Evolutionary conservation across 30 jellyfish, hydroid and myxozoan genomes (phyloP).

Genomic region (Turritopsis rubra): DNA sequence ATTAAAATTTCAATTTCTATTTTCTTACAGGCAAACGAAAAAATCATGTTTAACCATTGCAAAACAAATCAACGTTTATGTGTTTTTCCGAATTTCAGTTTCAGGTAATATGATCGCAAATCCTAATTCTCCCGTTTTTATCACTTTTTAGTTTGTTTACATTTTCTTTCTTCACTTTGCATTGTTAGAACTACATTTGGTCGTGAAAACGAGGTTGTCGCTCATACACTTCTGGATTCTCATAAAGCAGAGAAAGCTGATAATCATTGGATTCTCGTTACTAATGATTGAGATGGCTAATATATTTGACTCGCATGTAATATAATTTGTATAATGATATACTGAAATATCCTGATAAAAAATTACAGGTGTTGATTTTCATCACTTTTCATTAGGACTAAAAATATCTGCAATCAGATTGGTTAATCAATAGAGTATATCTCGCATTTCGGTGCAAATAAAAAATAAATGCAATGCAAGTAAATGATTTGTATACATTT

Average conservation of each 20-base stretch:
- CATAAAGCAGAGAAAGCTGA: slow-evolving; percentile 81
- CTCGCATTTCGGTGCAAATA: too few relatives aligned
- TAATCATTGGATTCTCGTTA: slow-evolving; percentile 81
- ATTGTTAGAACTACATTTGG: slow-evolving; percentile 82
- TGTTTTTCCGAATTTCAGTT: slow-evolving; percentile 48
- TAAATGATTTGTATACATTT: too few relatives aligned
- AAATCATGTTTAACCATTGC: slow-evolving; percentile 72
- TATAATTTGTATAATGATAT: too few relatives aligned
- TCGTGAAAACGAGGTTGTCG: slow-evolving; percentile 71
- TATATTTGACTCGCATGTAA: too few relatives aligned
- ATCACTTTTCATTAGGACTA: too few relatives aligned
- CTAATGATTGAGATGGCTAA: too few relatives aligned
- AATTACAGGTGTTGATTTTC: too few relatives aligned
- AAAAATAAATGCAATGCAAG: too few relatives aligned
- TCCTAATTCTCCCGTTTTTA: background rate
- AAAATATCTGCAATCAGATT: too few relatives aligned
- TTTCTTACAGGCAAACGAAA: slow-evolving; percentile 55
- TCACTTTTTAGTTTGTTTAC: background rate
- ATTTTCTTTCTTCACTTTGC: background rate
- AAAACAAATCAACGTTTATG: slow-evolving; percentile 72
- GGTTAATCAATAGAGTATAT: too few relatives aligned
- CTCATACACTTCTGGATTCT: slow-evolving; percentile 64
- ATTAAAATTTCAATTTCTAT: too few relatives aligned
- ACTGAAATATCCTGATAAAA: too few relatives aligned
- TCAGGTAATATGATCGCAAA: slow-evolving; percentile 42